Percentiles rank a stretch among this genome's conserved stretches.
phyloP scores from a whole-genome alignment of 2,113 vertebrate species.

The Archocentrus centrarchus region DNA sequence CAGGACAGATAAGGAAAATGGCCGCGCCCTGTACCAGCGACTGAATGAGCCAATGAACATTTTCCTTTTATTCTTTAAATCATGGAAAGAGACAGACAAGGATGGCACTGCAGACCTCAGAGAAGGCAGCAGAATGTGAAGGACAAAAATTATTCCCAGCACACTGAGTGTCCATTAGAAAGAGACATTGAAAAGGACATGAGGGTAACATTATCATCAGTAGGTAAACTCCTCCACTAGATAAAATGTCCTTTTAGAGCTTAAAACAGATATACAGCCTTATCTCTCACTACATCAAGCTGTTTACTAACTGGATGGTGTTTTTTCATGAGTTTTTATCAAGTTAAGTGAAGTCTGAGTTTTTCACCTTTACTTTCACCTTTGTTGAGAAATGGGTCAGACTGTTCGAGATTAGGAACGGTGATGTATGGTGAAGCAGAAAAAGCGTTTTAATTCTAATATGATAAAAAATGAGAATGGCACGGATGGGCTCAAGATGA shows the following conservation, averaged over 20 bases:
- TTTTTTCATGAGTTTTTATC: slow-evolving; percentile 28
- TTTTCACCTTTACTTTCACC: background rate
- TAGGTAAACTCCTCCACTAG: background rate
- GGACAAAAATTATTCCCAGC: slow-evolving; percentile 11
- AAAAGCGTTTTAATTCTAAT: slow-evolving; percentile 54
- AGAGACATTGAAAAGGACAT: slow-evolving; percentile 3
- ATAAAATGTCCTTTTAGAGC: background rate
- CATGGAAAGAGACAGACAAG: slow-evolving; percentile 2
- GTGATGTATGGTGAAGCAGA: slow-evolving; percentile 49
- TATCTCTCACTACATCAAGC: background rate
- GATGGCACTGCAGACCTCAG: background rate
- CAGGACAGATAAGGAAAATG: slow-evolving; percentile 54
- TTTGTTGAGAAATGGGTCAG: slow-evolving; percentile 56
- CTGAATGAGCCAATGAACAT: slow-evolving; percentile 22
- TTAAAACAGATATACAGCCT: background rate
- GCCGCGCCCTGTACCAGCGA: background rate
- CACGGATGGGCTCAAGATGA: slow-evolving; percentile 38
- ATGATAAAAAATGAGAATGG: slow-evolving; percentile 63
- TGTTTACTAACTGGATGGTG: background rate
- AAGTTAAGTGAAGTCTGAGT: slow-evolving; percentile 4
- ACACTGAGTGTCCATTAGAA: slow-evolving; percentile 34
- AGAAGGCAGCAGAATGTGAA: background rate
- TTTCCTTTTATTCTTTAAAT: background rate
- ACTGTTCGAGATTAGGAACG: slow-evolving; percentile 44
- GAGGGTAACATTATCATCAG: slow-evolving; percentile 8